A percentile compares a stretch with the other conserved stretches of the same genome.
Conservation (phyloP, 2,113 vertebrate genomes). For the Ictalurus furcatus region DNA sequence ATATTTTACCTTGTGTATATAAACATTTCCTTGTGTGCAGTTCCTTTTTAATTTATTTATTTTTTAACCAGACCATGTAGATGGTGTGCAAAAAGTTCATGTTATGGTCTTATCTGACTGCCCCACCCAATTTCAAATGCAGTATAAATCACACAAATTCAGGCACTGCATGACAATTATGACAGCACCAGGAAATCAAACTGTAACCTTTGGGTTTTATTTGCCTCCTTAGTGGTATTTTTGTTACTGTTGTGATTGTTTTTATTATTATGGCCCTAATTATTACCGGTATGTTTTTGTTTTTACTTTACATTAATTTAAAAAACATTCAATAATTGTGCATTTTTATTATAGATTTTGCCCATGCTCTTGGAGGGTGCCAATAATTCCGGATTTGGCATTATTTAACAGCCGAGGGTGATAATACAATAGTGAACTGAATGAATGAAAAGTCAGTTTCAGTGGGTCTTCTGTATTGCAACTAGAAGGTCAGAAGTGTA, state of each 20-base stretch:
- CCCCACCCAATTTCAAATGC: not conserved
- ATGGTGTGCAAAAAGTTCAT: not conserved
- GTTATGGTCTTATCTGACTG: not conserved
- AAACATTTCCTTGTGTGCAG: not conserved
- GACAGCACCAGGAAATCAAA: not conserved
- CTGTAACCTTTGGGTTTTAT: not conserved
- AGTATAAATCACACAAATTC: not conserved
- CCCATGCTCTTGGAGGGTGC: not conserved
- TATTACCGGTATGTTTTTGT: not conserved
- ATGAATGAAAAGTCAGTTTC: constrained; percentile 6
- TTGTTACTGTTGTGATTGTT: not conserved
- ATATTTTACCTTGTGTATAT: not conserved
- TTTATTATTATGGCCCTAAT: not conserved
- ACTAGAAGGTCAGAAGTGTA: constrained; percentile 57
- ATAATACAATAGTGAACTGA: not conserved
- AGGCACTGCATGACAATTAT: not conserved
- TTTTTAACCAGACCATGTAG: not conserved
- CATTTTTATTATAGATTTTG: not conserved
- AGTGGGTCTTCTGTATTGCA: not conserved
- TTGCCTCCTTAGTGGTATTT: not conserved
- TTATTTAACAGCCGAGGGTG: not conserved
- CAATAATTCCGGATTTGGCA: not conserved
- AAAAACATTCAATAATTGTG: not conserved
- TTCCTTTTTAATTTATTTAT: too few species aligned
- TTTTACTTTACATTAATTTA: not conserved